Evolutionary conservation across 2,797 vertebrate species (phyloP), one percentile per base, ranked within the genome.

Genomic region (Amphiprion clarkii): DNA sequence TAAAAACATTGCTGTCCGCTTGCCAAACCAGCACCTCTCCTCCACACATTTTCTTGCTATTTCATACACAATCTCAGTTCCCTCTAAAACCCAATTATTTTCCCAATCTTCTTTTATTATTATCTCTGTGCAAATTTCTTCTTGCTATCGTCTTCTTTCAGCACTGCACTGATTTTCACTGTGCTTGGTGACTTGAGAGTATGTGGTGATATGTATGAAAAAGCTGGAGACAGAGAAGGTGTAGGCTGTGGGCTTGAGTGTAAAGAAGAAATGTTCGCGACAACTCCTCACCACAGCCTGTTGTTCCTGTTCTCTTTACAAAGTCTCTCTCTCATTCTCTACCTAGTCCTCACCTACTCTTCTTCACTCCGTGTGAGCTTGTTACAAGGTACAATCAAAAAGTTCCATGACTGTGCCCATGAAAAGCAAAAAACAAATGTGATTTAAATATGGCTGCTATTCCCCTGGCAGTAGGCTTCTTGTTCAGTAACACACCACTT

Each of bases 61-160:
- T 71, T 67, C 13, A 58, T 44, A 16, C 40, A 44, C 13, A 68
- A 33, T 25, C 39, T 67, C 31, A 63, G 25, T 68, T 71, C 55
- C 23, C 59, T 74, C 58, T 49, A 44, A 53, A 78, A 81, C 42
- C 54, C 36, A 76, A 72, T 84, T 74, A 81, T 69, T 51, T 78
- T 64, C 59, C 27, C 46, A 1, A 52, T 70, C 21, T 19, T 59
- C 44, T 75, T 61, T 63, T 27, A 51, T 25, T 62, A 31, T 71
- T 5, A 72, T 67, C 5, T 64, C 61, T 46, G 33, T 64, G 36
- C 56, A 60, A 64, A 62, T 17, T 64, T 61, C 39, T 63, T 62
- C n/a, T 61, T 55, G 40, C 13, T 79, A 5, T 31, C 48, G 3
- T 65, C 60, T 75, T 63, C 9, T 48, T 51, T 44, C 61, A 51